phyloP scores from a whole-genome alignment of 1,140 invertebrate species.

The Hydropsyche tenuis region DNA sequence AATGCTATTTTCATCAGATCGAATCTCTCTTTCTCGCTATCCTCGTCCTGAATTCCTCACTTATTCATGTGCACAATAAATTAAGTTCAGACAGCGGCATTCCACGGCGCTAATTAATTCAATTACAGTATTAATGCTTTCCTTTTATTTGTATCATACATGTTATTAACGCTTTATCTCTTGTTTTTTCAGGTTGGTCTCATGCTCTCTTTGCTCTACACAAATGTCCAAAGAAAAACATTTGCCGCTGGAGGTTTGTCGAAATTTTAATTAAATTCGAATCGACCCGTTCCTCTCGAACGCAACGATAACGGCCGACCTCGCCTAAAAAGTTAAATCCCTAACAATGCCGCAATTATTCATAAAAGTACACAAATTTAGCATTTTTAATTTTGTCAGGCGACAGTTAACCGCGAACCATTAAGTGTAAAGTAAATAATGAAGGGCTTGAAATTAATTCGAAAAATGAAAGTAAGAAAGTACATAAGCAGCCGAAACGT shows the following conservation, averaged over 20 bases:
- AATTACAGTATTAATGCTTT: too few relatives aligned
- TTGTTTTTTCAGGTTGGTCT: neutral
- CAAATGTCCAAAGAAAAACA: conserved; percentile 1
- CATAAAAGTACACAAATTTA: conserved; percentile 18
- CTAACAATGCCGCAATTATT: conserved; percentile 1
- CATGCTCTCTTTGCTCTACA: neutral
- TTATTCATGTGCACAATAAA: too few relatives aligned
- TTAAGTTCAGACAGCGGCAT: too few relatives aligned
- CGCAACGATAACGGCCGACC: neutral
- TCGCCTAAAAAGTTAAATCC: conserved; percentile 3
- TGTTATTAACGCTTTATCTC: too few relatives aligned
- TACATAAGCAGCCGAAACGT: too few relatives aligned
- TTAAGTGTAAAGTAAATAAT: conserved; percentile 21
- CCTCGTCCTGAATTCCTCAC: too few relatives aligned
- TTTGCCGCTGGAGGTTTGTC: neutral
- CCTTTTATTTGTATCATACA: too few relatives aligned
- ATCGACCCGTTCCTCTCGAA: neutral
- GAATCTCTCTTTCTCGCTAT: too few relatives aligned
- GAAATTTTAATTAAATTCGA: conserved; percentile 6
- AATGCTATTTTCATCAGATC: too few relatives aligned
- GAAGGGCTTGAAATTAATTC: conserved; percentile 22
- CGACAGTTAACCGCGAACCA: neutral
- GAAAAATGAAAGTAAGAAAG: neutral
- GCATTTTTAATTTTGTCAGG: conserved; percentile 16
- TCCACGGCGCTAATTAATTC: too few relatives aligned